Base-by-base conservation (phyloP, 2,797 vertebrate genomes). In the Galago senegalensis region DNA sequence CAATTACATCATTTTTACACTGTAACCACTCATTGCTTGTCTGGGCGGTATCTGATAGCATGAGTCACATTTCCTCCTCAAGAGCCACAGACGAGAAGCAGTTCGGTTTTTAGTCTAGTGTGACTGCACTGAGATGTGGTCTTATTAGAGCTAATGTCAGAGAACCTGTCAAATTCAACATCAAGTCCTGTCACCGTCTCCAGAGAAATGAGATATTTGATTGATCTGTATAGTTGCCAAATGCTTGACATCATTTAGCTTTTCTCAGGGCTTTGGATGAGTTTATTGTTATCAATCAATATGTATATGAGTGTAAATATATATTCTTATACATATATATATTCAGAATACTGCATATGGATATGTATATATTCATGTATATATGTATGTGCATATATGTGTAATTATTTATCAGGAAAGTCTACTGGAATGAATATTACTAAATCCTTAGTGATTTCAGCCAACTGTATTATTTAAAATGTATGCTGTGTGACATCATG, bases 121-220 rank as follows among this genome's bases (percentile, higher is more conserved):
- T 5, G 10, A 67, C 14, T 67, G n/a, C 5, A 40, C 20, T 77
- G 72, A 95, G 67, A 83, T 81, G 31, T 75, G 80, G 10, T 91
- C 56, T 94, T 91, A 83, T 89, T 79, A 89, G n/a, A 93, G 43
- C 5, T 80, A 83, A 70, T 18, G 37, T 82, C 69, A 88, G n/a
- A 12, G 60, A 49, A 76, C 49, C n/a, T 95, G 60, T 89, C 93
- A 77, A 80, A 87, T 84, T 91, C 14, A 46, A 61, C 49, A 63
- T 23, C 18, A 58, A 20, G 25, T 65, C 3, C 70, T 94, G 37
- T n/a, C 89, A 56, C 10, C 70, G 58, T 70, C 53, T 95, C 63
- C 29, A n/a, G 65, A 89, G 20, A 37, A 94, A n/a, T 6, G 72
- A 90, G 13, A 8, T 90, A 67, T 49, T 81, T 93, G 81, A 87